Percentiles rank a stretch among this genome's conserved stretches.
These are phyloP conservation scores for Thelaira solivaga DNA, from an alignment of 2,888 invertebrate genomes.

Conservation along the genomic window DNA sequence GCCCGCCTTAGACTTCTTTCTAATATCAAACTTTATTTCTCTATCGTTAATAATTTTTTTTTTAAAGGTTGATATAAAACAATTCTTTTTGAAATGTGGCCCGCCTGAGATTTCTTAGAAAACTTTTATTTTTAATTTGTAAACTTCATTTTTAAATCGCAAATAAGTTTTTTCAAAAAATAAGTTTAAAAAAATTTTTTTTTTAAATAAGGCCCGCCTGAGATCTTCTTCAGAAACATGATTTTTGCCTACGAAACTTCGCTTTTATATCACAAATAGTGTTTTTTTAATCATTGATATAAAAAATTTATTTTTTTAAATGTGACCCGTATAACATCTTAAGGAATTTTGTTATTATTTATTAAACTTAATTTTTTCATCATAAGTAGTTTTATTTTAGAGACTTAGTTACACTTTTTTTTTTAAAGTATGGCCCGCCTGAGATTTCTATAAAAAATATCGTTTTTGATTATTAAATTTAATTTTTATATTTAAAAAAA, in stretches of 20 bases:
- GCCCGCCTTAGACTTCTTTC: not conserved
- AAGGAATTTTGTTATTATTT: not conserved
- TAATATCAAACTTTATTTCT: not conserved
- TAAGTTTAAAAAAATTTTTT: not conserved
- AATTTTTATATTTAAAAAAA: too few relatives aligned
- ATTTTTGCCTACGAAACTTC: not conserved
- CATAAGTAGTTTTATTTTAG: not conserved
- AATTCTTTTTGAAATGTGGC: not conserved
- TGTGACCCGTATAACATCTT: too few relatives aligned
- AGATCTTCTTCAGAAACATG: not conserved
- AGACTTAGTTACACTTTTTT: too few relatives aligned
- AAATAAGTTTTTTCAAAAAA: not conserved
- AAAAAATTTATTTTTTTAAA: too few relatives aligned
- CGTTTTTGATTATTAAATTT: too few relatives aligned
- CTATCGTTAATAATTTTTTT: not conserved
- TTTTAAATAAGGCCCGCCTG: not conserved
- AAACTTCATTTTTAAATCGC: not conserved
- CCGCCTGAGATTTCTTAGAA: not conserved
- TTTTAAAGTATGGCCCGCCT: not conserved
- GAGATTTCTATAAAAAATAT: not conserved
- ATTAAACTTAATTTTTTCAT: not conserved
- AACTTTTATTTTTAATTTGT: not conserved
- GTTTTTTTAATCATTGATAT: not conserved
- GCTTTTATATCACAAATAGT: not conserved
- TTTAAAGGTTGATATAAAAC: not conserved